These are phyloP conservation scores for Coturnix japonica DNA, from an alignment of 2,113 vertebrate genomes.

Conservation along the genomic window DNA sequence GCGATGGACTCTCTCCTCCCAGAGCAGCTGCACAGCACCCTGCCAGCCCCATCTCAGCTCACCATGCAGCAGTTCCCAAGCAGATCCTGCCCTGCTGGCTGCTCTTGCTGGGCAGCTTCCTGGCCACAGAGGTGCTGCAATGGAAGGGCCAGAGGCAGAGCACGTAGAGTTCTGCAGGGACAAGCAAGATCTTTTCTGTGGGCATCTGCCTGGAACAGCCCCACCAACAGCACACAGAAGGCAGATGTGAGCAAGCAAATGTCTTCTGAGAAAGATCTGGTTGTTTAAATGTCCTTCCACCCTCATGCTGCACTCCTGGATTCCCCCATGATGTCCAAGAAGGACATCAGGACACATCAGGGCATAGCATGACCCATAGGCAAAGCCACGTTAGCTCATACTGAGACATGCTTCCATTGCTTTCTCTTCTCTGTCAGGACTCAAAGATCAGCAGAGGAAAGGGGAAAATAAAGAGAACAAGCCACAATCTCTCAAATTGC, in stretches of 20 bases:
- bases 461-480: not conserved
- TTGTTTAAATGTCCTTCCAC: not conserved
- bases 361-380: not conserved
- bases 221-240: rapidly evolving
- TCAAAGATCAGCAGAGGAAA: not conserved
- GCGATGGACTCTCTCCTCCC: not conserved
- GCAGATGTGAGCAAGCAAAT: not conserved
- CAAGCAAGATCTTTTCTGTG: not conserved
- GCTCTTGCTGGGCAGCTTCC: not conserved
- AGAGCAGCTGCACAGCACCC: too few species aligned
- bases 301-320: not conserved
- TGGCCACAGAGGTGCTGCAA: not conserved
- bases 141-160: not conserved
- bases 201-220: not conserved
- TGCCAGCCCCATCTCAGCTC: not conserved
- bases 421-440: not conserved
- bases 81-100: not conserved
- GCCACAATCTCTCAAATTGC: too few species aligned
- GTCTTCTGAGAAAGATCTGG: not conserved
- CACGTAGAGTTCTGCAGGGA: not conserved
- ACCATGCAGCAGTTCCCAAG: too few species aligned
- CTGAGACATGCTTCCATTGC: not conserved
- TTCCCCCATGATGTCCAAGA: not conserved
- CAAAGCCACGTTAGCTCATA: not conserved
- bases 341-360: not conserved